Conservation (phyloP, 2,888 invertebrate genomes). For the Anodontia alba region DNA sequence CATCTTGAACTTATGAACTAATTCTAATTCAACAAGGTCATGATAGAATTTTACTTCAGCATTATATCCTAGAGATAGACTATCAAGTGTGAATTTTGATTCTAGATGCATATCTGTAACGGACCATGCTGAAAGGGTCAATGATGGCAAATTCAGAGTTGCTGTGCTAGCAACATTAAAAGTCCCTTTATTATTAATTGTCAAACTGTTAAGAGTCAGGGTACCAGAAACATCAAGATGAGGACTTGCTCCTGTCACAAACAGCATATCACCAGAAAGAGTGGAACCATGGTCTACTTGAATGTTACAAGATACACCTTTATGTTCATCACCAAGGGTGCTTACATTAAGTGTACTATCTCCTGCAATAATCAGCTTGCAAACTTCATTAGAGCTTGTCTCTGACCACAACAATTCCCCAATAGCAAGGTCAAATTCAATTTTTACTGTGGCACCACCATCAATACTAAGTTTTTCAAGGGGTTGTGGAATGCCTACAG, state of each 20-base stretch:
- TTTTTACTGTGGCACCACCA: slow-evolving; percentile 51
- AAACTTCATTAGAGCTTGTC: slow-evolving; percentile 38
- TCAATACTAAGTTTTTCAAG: slow-evolving; percentile 55
- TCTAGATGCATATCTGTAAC: slow-evolving; percentile 3
- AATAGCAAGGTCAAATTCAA: slow-evolving; percentile 47
- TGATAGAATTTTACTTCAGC: neutral
- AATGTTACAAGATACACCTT: slow-evolving; percentile 40
- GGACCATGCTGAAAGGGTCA: slow-evolving; percentile 56
- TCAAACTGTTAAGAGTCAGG: slow-evolving; percentile 41
- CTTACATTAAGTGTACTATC: slow-evolving; percentile 46
- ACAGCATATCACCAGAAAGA: slow-evolving; percentile 37
- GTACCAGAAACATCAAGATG: slow-evolving; percentile 54
- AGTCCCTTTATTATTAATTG: slow-evolving; percentile 56
- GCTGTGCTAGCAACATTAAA: slow-evolving; percentile 53
- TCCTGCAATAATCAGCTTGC: slow-evolving; percentile 53
- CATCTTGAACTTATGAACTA: slow-evolving; percentile 37
- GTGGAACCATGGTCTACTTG: slow-evolving; percentile 29
- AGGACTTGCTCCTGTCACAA: slow-evolving; percentile 55
- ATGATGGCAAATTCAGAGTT: slow-evolving; percentile 28
- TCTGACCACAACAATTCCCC: slow-evolving; percentile 54
- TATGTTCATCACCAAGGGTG: slow-evolving; percentile 40
- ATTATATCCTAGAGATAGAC: slow-evolving; percentile 15
- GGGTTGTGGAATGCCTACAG: slow-evolving; percentile 35
- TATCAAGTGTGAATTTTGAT: neutral
- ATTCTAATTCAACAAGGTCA: neutral